Evolutionary conservation across 2,888 invertebrate genomes (phyloP).

Genomic region (Lasioglossum figueresi): DNA sequence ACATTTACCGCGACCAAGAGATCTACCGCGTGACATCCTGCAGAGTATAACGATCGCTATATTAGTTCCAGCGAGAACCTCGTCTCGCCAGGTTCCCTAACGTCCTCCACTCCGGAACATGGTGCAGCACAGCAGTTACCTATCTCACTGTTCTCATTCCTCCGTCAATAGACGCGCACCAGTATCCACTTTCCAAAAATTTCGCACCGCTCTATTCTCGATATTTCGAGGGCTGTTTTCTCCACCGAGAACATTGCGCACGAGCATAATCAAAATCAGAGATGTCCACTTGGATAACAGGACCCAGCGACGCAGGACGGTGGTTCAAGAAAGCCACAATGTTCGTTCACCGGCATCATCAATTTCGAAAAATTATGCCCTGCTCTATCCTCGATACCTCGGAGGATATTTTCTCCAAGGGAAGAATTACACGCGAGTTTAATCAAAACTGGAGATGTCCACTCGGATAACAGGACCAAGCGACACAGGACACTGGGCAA

Average conservation of each 20-base stretch:
- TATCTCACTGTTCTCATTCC: not conserved
- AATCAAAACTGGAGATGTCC: not conserved
- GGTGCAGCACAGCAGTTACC: not conserved
- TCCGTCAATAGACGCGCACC: not conserved
- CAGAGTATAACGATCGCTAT: conserved; percentile 6
- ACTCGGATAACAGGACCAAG: not conserved
- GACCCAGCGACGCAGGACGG: not conserved
- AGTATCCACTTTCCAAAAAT: not conserved
- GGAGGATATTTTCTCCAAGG: not conserved
- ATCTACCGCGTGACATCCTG: conserved; percentile 12
- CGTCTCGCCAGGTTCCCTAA: not conserved
- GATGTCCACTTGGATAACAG: not conserved
- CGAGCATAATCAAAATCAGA: not conserved
- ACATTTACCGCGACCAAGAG: conserved; percentile 9
- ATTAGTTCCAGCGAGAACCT: conserved; percentile 10
- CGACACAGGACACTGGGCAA: not conserved
- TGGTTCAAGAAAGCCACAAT: not conserved
- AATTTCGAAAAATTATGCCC: not conserved
- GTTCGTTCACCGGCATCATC: not conserved
- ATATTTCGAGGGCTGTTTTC: not conserved
- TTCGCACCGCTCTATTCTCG: not conserved
- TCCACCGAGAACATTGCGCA: not conserved
- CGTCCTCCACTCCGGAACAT: not conserved
- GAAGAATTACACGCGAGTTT: not conserved
- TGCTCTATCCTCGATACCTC: not conserved